phyloP scores from a whole-genome alignment of 2,113 vertebrate species.

The Heloderma charlesbogerti region DNA sequence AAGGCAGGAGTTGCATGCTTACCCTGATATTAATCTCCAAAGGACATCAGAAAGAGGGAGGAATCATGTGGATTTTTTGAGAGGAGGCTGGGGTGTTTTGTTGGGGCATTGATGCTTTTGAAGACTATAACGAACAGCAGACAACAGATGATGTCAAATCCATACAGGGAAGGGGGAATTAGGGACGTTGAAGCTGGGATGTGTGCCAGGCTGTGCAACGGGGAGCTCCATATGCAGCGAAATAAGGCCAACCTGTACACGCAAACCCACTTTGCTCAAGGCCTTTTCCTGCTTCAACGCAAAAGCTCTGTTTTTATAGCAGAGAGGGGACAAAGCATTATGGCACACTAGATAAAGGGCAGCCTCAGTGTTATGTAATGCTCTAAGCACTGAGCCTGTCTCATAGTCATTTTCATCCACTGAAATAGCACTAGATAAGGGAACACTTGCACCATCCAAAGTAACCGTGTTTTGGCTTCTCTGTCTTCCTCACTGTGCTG shows the following conservation, averaged over 20 bases:
- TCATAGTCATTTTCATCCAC: background rate
- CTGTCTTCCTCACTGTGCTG: background rate
- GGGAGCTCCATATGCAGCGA: background rate
- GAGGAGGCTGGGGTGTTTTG: background rate
- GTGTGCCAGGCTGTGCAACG: background rate
- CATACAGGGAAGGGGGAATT: background rate
- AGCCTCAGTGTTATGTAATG: background rate
- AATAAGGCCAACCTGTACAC: background rate
- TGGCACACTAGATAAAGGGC: background rate
- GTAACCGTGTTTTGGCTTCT: background rate
- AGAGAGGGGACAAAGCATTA: background rate
- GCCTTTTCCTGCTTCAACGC: background rate
- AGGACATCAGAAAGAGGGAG: background rate
- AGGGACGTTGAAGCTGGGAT: background rate
- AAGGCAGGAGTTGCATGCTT: background rate
- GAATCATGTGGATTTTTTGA: background rate
- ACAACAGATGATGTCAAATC: background rate
- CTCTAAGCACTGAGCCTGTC: background rate
- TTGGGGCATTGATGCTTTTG: background rate
- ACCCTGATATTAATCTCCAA: background rate
- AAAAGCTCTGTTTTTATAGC: background rate
- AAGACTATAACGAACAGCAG: background rate
- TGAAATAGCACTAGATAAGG: background rate
- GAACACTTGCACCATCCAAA: background rate
- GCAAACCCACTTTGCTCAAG: background rate